Conservation (phyloP, 2,113 vertebrate species). For the Hystrix brachyura region DNA sequence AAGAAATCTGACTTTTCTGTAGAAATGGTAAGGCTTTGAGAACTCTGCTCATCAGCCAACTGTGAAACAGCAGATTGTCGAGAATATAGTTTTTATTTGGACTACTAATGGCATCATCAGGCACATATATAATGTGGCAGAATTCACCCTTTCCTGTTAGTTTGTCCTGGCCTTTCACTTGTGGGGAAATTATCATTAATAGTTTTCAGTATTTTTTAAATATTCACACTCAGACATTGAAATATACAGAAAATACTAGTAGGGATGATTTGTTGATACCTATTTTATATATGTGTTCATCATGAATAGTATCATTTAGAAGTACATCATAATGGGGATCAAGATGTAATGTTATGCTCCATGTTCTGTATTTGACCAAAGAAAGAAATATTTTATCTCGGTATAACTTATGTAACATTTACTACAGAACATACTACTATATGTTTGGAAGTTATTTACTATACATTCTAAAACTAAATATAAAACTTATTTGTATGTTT, state of each 20-base stretch:
- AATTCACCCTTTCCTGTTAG: not conserved
- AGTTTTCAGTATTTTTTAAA: not conserved
- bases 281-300: not conserved
- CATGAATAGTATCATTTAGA: not conserved
- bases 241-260: not conserved
- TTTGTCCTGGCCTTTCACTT: not conserved
- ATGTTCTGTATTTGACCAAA: not conserved
- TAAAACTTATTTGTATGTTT: not conserved
- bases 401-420: not conserved
- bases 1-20: not conserved
- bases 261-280: not conserved
- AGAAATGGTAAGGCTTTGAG: not conserved
- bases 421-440: not conserved
- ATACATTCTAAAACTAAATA: not conserved
- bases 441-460: not conserved
- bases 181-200: not conserved
- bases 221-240: not conserved
- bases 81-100: not conserved
- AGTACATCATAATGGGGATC: not conserved
- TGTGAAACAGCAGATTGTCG: not conserved
- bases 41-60: not conserved
- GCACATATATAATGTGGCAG: fast-evolving
- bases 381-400: not conserved
- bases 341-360: not conserved
- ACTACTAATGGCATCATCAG: not conserved